phyloP scores from a whole-genome alignment of 2,888 invertebrate species.

The Galerucella nymphaeae region DNA sequence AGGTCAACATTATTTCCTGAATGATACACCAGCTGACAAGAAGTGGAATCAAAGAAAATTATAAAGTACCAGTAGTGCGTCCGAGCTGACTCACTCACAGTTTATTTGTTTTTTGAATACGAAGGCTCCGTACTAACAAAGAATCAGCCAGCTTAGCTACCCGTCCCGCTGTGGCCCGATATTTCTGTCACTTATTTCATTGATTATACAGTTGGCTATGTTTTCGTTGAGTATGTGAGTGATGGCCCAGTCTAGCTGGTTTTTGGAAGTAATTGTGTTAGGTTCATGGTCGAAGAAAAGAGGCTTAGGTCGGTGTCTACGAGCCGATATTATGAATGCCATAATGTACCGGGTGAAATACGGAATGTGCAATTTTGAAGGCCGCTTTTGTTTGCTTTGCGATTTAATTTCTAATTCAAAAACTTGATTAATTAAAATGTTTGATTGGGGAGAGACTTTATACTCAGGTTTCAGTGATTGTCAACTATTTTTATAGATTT shows the following conservation, averaged over 20 bases:
- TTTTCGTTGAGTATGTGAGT: conserved; percentile 13
- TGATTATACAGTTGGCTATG: conserved; percentile 30
- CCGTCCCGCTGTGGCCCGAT: conserved; percentile 19
- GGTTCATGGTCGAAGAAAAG: conserved; percentile 28
- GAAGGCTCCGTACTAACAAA: not conserved
- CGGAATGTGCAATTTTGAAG: not conserved
- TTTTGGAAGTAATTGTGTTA: conserved; percentile 20
- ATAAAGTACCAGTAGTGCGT: too few species aligned
- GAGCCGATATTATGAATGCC: conserved; percentile 9
- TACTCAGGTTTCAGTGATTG: too few species aligned
- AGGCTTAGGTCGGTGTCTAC: conserved; percentile 7
- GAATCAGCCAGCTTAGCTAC: not conserved
- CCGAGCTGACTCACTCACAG: too few species aligned
- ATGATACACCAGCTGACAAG: too few species aligned
- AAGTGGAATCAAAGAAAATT: too few species aligned
- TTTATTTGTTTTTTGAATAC: not conserved
- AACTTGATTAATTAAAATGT: too few species aligned
- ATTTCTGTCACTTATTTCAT: conserved; percentile 36
- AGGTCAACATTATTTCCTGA: too few species aligned
- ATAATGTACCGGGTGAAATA: conserved; percentile 16
- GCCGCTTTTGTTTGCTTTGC: too few species aligned
- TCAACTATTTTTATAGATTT: too few species aligned
- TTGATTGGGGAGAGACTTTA: too few species aligned
- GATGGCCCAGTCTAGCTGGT: conserved; percentile 26
- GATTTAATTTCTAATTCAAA: too few species aligned